A percentile compares a stretch with the other conserved stretches of the same genome.
phyloP scores from a whole-genome alignment of 2,888 invertebrate genomes.

The Coelopa pilipes region DNA sequence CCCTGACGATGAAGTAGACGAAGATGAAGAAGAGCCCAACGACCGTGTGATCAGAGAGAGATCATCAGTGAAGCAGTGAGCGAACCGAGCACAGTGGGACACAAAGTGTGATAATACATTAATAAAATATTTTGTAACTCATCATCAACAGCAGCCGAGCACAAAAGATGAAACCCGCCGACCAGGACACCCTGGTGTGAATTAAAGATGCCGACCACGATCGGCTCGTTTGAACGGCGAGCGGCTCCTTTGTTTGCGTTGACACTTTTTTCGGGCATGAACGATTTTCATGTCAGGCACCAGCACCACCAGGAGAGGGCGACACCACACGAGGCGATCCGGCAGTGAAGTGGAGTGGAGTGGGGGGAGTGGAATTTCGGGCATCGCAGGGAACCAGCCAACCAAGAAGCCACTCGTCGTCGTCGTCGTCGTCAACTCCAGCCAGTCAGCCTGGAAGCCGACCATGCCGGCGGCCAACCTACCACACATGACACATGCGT shows the following conservation, averaged over 20 bases:
- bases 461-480: no score
- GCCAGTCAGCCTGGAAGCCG: no score
- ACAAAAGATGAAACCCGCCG: slow-evolving; percentile 49
- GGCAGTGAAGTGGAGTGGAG: slow-evolving; percentile 36
- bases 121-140: slow-evolving; percentile 62
- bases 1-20: no score
- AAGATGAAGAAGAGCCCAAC: slow-evolving; percentile 17
- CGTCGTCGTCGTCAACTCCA: no score
- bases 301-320: no score
- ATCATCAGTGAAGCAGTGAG: slow-evolving; percentile 5
- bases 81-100: slow-evolving; percentile 28
- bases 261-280: slow-evolving; percentile 67
- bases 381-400: slow-evolving; percentile 23
- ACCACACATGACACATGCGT: slow-evolving; percentile 34
- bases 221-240: slow-evolving; percentile 63
- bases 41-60: slow-evolving; percentile 17
- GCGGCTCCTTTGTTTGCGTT: slow-evolving; percentile 67
- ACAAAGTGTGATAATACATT: slow-evolving; percentile 62
- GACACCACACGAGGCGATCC: no score
- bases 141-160: slow-evolving; percentile 43
- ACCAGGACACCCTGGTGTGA: slow-evolving; percentile 63
- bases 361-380: slow-evolving; percentile 21
- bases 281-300: slow-evolving; percentile 61
- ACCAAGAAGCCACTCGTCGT: no score
- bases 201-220: slow-evolving; percentile 64